Percentiles rank a stretch among this genome's conserved stretches.
phyloP scores from a whole-genome alignment of 2,113 vertebrate species.

The Semnornis frantzii region DNA sequence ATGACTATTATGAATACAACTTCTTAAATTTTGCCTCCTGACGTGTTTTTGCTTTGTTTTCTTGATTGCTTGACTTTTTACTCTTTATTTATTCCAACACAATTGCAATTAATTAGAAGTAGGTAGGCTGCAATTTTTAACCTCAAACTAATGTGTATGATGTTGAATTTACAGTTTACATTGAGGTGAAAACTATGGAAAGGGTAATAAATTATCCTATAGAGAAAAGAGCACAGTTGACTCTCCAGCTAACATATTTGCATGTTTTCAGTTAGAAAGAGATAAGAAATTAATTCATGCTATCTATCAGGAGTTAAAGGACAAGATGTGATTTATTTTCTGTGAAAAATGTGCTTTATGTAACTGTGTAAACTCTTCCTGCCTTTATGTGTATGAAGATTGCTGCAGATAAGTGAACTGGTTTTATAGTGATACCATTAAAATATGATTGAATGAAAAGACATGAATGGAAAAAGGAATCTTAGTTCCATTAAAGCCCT shows the following conservation, averaged over 20 bases:
- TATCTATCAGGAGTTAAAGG: neutral
- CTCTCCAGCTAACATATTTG: neutral
- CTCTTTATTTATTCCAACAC: neutral
- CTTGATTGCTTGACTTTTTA: neutral
- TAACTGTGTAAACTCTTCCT: neutral
- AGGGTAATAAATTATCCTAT: neutral
- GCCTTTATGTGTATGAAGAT: neutral
- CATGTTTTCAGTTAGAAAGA: neutral
- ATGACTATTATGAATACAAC: neutral
- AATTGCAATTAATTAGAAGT: neutral
- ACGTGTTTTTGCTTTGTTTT: neutral
- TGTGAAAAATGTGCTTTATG: neutral
- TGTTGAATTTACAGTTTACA: neutral
- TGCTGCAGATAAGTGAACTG: neutral
- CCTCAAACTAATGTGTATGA: neutral
- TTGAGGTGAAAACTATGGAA: neutral
- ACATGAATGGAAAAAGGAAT: neutral
- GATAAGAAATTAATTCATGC: neutral
- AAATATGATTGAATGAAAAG: neutral
- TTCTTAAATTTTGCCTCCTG: neutral
- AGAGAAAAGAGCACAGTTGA: neutral
- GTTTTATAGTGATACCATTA: neutral
- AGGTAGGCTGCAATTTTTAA: neutral
- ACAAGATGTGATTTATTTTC: neutral
- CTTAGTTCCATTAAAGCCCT: neutral